Conservation (phyloP, 2,113 vertebrate species). For the Manacus vitellinus region DNA sequence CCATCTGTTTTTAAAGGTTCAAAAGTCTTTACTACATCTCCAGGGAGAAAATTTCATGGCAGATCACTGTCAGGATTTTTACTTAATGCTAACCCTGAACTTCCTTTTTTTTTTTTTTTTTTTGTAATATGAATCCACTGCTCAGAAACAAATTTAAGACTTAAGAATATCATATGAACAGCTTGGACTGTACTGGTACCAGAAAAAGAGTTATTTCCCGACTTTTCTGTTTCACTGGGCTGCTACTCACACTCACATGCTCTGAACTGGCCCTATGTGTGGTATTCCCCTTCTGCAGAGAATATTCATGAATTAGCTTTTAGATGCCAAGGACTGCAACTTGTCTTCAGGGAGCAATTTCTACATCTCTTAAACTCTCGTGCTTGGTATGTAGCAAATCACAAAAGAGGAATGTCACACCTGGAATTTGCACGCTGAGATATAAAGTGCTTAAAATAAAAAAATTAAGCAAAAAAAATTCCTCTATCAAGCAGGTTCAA, state of each 20-base stretch:
- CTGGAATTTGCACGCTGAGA: conserved; percentile 22
- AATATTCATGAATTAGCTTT: conserved; percentile 25
- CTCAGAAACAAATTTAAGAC: not conserved
- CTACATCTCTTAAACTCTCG: not conserved
- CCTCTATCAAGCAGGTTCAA: not conserved
- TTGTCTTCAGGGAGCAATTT: conserved; percentile 33
- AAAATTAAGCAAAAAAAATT: not conserved
- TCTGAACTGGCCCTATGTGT: not conserved
- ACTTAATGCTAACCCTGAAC: not conserved
- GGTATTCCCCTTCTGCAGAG: not conserved
- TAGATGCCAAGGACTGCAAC: not conserved
- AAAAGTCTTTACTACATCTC: not conserved
- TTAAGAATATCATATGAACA: not conserved
- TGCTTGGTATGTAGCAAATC: conserved; percentile 41
- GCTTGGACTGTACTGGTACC: not conserved
- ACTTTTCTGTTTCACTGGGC: not conserved
- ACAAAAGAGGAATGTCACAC: conserved; percentile 31
- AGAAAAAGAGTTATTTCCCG: not conserved
- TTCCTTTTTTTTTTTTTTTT: not conserved
- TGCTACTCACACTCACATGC: not conserved
- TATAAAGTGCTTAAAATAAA: conserved; percentile 1
- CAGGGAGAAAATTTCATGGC: not conserved
- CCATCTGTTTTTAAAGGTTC: not conserved
- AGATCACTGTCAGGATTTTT: not conserved
- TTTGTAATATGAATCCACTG: not conserved